Conservation (phyloP, 1,140 invertebrate genomes). For the Monochamus saltuarius region DNA sequence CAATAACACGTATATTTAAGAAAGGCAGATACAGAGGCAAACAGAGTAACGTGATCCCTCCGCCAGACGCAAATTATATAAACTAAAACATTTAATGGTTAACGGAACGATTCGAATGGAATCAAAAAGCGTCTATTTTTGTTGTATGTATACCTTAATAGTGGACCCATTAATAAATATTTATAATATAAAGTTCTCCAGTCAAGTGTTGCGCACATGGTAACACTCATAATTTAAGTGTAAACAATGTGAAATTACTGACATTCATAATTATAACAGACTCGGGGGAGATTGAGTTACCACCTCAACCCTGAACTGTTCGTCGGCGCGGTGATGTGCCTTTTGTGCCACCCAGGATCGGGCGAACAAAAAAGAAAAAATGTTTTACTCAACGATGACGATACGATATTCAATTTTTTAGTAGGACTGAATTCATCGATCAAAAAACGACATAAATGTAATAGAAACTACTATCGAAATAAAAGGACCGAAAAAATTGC, state of each 20-base stretch:
- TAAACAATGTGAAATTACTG: slow-evolving; percentile 35
- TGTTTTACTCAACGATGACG: too few relatives aligned
- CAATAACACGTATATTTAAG: too few relatives aligned
- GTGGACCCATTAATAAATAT: slow-evolving; percentile 31
- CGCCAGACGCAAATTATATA: too few relatives aligned
- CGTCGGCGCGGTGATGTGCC: not conserved
- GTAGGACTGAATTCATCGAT: too few relatives aligned
- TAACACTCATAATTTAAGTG: slow-evolving; percentile 31
- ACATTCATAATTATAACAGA: slow-evolving; percentile 24
- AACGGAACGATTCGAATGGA: not conserved
- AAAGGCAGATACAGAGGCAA: too few relatives aligned
- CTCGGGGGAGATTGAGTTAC: slow-evolving; percentile 26
- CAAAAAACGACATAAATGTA: too few relatives aligned
- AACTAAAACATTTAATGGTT: too few relatives aligned
- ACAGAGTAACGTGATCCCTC: too few relatives aligned
- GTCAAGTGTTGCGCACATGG: slow-evolving; percentile 36
- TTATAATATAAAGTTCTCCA: slow-evolving; percentile 29
- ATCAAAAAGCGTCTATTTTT: slow-evolving; percentile 23
- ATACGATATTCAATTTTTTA: too few relatives aligned
- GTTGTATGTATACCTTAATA: slow-evolving; percentile 22
- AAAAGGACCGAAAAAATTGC: too few relatives aligned
- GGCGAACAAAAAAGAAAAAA: too few relatives aligned
- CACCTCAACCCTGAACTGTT: slow-evolving; percentile 15
- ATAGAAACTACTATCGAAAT: too few relatives aligned
- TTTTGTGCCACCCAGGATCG: slow-evolving; percentile 17